A percentile compares a stretch with the other conserved stretches of the same genome.
Conservation (phyloP, 2,888 invertebrate species). For the Cetonia aurata region DNA sequence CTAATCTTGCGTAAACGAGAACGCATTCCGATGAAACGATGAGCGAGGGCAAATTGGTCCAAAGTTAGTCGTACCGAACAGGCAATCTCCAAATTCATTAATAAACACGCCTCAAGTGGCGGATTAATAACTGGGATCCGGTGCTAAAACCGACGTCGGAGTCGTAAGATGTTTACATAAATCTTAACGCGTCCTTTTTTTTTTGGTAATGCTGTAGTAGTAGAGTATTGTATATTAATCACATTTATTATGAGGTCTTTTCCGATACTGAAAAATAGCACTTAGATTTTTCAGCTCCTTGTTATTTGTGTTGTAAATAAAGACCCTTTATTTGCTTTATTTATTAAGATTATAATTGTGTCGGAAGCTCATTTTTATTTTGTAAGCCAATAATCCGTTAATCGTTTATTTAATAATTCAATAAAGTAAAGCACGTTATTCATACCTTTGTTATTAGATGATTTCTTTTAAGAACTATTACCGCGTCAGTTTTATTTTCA, state of each 20-base stretch:
- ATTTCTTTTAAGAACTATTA: too few species aligned
- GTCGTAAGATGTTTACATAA: constrained; percentile 51
- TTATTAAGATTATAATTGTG: too few species aligned
- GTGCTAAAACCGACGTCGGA: constrained; percentile 50
- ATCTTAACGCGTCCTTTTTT: constrained; percentile 48
- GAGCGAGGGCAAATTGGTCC: constrained; percentile 5
- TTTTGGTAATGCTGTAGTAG: neutral
- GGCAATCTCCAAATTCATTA: constrained; percentile 54
- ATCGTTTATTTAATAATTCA: too few species aligned
- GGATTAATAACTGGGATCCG: constrained; percentile 54
- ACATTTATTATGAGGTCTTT: constrained; percentile 6
- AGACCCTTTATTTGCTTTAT: constrained; percentile 7
- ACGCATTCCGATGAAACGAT: constrained; percentile 21
- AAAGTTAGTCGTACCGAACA: constrained; percentile 33
- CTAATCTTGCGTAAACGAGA: constrained; percentile 39
- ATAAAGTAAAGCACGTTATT: too few species aligned
- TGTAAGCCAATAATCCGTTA: too few species aligned
- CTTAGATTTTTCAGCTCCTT: neutral
- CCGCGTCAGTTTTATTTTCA: too few species aligned
- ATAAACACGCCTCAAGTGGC: constrained; percentile 52
- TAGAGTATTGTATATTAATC: constrained; percentile 20
- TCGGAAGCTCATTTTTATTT: too few species aligned
- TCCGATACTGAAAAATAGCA: neutral
- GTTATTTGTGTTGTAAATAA: neutral
- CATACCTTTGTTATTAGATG: too few species aligned